Conservation (phyloP, 1,140 invertebrate genomes). For the Alviniconcha marisindica region DNA sequence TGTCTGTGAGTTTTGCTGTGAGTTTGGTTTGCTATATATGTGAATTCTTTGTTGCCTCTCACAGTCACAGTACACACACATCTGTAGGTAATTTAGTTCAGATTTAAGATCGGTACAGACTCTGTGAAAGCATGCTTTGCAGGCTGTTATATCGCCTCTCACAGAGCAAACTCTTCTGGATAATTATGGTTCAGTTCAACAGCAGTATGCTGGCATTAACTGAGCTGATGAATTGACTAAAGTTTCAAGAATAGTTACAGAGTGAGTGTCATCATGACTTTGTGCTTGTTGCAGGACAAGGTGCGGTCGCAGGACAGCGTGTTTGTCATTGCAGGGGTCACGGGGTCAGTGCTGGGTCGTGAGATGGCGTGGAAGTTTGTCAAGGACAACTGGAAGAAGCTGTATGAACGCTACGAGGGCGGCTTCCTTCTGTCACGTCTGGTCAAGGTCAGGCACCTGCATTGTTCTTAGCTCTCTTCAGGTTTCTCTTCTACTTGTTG, state of each 20-base stretch:
- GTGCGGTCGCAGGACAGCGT: conserved; percentile 94
- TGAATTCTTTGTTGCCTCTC: too few relatives aligned
- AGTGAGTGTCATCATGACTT: background rate
- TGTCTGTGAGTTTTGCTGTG: conserved; percentile 82
- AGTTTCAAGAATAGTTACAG: too few relatives aligned
- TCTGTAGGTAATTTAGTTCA: too few relatives aligned
- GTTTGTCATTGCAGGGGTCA: conserved; percentile 91
- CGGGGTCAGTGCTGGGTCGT: conserved; percentile 83
- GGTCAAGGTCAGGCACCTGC: conserved; percentile 79
- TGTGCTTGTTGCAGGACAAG: conserved; percentile 82
- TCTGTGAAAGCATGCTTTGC: too few relatives aligned
- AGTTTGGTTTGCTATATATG: too few relatives aligned
- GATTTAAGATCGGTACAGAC: too few relatives aligned
- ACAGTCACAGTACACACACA: too few relatives aligned
- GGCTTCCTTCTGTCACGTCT: conserved; percentile 88
- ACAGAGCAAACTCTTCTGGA: too few relatives aligned
- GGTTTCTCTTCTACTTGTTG: background rate
- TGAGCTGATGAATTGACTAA: too few relatives aligned
- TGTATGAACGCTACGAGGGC: conserved; percentile 88
- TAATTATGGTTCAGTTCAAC: too few relatives aligned
- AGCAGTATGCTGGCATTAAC: too few relatives aligned
- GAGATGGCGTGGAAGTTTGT: conserved; percentile 94
- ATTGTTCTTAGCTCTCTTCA: background rate
- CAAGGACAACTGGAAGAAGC: conserved; percentile 87
- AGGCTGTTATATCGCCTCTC: too few relatives aligned